phyloP scores from a whole-genome alignment of 1,140 invertebrate species.

The Trichonephila clavata region DNA sequence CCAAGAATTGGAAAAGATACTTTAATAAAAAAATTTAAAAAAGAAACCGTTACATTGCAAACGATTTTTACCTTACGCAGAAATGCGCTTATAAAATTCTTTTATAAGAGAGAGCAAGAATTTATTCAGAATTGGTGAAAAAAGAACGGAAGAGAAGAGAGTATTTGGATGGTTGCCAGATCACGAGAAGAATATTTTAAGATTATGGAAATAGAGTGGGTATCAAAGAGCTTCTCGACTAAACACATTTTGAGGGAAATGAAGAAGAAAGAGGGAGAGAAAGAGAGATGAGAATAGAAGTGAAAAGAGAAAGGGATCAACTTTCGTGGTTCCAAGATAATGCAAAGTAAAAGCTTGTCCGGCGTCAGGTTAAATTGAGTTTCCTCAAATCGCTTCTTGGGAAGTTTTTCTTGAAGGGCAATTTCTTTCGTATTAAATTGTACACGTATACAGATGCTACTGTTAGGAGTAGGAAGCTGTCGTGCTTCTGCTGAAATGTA shows the following conservation, averaged over 20 bases:
- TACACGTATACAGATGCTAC: neutral
- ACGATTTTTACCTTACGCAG: neutral
- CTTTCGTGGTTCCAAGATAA: neutral
- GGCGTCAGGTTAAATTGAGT: neutral
- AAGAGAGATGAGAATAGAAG: neutral
- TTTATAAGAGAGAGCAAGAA: neutral
- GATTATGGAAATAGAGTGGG: conserved; percentile 23
- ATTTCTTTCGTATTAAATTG: conserved; percentile 9
- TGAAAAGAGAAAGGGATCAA: neutral
- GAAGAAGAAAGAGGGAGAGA: neutral
- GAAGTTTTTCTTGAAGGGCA: neutral
- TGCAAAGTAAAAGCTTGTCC: neutral
- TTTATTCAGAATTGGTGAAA: neutral
- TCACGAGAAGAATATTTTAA: neutral
- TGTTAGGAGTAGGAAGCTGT: neutral
- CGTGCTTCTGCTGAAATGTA: neutral
- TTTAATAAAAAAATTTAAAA: neutral
- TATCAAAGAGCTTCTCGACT: conserved; percentile 12
- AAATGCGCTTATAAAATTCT: neutral
- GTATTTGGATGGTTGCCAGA: neutral
- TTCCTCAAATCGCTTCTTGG: neutral
- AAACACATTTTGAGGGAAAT: neutral
- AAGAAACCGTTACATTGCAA: neutral
- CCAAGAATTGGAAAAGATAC: neutral
- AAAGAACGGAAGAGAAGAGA: neutral